These are phyloP conservation scores for Fundulus diaphanus DNA, from an alignment of 2,797 vertebrate species.

Conservation along the genomic window DNA sequence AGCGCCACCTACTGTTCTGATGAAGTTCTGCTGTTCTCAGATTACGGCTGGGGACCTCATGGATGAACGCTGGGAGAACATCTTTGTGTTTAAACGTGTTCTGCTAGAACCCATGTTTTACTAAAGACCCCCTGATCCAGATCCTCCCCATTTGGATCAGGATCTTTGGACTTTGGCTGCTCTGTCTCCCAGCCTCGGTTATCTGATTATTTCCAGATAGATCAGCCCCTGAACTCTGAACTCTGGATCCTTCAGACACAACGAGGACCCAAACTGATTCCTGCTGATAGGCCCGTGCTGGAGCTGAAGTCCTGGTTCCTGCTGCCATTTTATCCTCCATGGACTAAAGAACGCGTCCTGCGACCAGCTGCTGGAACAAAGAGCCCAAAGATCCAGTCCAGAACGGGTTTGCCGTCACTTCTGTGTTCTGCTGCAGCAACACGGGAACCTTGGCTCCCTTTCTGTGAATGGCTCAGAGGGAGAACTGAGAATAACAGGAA, in stretches of 20 bases:
- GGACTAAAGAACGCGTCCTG: neutral
- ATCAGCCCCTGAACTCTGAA: no score
- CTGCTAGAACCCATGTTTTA: no score
- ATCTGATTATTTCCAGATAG: neutral
- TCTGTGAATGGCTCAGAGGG: neutral
- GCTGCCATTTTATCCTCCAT: neutral
- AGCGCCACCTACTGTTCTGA: neutral
- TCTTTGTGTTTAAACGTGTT: no score
- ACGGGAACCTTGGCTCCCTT: no score
- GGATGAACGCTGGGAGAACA: no score
- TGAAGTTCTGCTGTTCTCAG: no score
- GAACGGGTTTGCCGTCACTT: neutral
- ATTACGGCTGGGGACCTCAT: no score
- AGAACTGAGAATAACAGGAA: neutral
- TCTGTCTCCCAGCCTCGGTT: neutral
- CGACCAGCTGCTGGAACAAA: no score
- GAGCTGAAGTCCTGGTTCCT: no score
- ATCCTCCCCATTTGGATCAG: neutral
- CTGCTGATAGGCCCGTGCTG: neutral
- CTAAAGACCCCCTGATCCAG: slow-evolving; percentile 1
- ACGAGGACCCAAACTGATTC: neutral
- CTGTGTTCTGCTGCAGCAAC: neutral
- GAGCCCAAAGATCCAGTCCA: no score
- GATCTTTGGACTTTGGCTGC: neutral
- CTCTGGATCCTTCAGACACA: neutral